Conservation (phyloP, 2,888 invertebrate genomes). For the Kryphioiulus occultus region DNA sequence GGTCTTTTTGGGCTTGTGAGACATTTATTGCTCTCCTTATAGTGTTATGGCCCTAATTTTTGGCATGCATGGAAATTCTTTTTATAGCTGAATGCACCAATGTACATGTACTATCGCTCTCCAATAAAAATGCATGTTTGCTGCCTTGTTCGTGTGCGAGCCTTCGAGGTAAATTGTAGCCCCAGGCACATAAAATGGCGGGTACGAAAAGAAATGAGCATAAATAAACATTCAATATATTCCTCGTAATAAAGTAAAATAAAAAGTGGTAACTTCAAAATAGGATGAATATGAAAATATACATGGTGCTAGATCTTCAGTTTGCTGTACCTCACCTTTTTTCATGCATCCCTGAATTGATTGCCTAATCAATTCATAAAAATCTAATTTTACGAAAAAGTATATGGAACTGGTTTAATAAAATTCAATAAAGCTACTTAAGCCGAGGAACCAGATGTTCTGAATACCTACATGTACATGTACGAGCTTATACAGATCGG, state of each 20-base stretch:
- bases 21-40: slow-evolving; percentile 4
- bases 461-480: too few relatives aligned
- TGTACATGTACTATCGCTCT: not conserved
- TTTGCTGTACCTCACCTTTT: too few relatives aligned
- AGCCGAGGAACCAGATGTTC: too few relatives aligned
- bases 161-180: not conserved
- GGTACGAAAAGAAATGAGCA: not conserved
- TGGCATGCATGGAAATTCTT: not conserved
- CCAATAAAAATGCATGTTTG: slow-evolving; percentile 3
- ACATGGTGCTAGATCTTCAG: too few relatives aligned
- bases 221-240: slow-evolving; percentile 3
- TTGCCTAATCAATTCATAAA: too few relatives aligned
- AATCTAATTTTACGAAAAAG: too few relatives aligned
- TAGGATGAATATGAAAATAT: not conserved
- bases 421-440: too few relatives aligned
- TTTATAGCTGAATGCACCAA: not conserved
- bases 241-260: not conserved
- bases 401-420: too few relatives aligned
- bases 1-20: not conserved
- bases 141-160: not conserved
- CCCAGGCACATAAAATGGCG: not conserved
- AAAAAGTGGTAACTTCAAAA: not conserved
- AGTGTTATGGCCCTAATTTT: slow-evolving; percentile 15
- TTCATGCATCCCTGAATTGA: too few relatives aligned
- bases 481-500: too few relatives aligned